phyloP scores from a whole-genome alignment of 1,140 invertebrate species.

The Andricus grossulariae region DNA sequence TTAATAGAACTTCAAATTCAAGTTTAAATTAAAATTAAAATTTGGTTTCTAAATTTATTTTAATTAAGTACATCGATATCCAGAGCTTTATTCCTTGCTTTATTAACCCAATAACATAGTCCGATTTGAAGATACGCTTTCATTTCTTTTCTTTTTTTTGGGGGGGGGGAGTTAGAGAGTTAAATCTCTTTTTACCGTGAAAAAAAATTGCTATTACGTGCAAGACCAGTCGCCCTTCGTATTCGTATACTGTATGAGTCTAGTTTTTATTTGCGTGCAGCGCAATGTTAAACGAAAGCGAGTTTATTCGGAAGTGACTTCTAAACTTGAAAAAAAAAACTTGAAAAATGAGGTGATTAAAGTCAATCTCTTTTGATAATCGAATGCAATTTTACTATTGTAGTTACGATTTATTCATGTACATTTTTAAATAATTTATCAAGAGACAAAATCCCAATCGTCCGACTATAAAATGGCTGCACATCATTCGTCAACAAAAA shows the following conservation, averaged over 20 bases:
- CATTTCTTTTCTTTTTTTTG: neutral
- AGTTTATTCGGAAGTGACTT: neutral
- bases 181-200: slow-evolving; percentile 1
- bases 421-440: neutral
- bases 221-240: neutral
- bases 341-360: too few species aligned
- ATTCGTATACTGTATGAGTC: slow-evolving; percentile 4
- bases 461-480: slow-evolving; percentile 7
- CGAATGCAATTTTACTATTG: neutral
- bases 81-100: neutral
- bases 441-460: neutral
- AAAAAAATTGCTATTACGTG: neutral
- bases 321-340: neutral
- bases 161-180: neutral
- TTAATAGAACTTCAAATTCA: too few species aligned
- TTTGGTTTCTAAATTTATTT: too few species aligned
- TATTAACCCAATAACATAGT: neutral
- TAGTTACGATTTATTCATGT: neutral
- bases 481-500: neutral
- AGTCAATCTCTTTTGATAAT: too few species aligned
- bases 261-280: slow-evolving; percentile 2
- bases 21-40: too few species aligned
- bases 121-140: neutral
- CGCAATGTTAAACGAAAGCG: neutral
- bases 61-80: too few species aligned